phyloP scores from a whole-genome alignment of 1,140 invertebrate species.

The Goniozus legneri region DNA sequence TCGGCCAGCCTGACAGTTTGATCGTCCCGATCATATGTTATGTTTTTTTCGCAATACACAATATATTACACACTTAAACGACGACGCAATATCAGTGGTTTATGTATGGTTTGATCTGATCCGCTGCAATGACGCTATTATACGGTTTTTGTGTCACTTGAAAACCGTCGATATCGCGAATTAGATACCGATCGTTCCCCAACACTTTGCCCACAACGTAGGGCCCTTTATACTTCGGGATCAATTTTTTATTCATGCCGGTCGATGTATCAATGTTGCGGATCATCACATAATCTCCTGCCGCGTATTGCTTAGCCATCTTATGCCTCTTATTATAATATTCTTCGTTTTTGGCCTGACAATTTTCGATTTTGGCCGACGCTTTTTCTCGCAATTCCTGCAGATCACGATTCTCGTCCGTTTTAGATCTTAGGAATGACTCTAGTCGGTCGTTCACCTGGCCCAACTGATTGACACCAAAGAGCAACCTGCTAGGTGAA shows the following conservation, averaged over 20 bases:
- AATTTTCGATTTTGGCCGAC: too few relatives aligned
- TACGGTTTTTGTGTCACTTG: not conserved
- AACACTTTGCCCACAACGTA: not conserved
- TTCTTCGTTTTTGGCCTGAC: too few relatives aligned
- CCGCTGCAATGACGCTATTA: not conserved
- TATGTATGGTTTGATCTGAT: too few relatives aligned
- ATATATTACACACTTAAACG: too few relatives aligned
- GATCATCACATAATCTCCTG: conserved; percentile 2
- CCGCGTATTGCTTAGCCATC: not conserved
- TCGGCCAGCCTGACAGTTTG: too few relatives aligned
- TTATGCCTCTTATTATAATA: too few relatives aligned
- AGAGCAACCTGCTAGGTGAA: not conserved
- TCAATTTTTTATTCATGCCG: conserved; percentile 1
- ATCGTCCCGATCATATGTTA: too few relatives aligned
- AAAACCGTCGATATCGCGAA: not conserved
- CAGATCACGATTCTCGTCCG: too few relatives aligned
- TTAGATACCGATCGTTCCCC: not conserved
- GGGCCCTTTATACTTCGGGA: conserved; percentile 4
- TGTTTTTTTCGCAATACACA: too few relatives aligned
- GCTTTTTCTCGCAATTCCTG: too few relatives aligned
- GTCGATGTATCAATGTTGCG: not conserved
- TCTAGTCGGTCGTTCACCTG: not conserved
- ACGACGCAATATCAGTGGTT: too few relatives aligned
- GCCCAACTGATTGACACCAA: not conserved
- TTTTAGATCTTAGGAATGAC: too few relatives aligned